Percentiles rank a stretch among this genome's conserved stretches.
These are phyloP conservation scores for Myioborus miniatus DNA, from an alignment of 2,797 vertebrate species.

Conservation along the genomic window DNA sequence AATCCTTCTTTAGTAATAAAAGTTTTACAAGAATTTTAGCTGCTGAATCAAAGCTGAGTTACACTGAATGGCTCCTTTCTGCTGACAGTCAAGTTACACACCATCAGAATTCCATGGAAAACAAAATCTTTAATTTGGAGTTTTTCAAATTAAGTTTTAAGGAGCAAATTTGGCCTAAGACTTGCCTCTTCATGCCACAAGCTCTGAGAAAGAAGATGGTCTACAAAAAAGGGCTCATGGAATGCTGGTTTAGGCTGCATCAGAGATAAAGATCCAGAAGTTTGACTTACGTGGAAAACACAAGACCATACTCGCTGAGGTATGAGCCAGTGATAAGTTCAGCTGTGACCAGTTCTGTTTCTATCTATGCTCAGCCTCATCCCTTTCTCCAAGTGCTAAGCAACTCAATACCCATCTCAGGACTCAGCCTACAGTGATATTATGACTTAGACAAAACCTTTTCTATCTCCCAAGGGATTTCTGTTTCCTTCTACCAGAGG, in stretches of 20 bases:
- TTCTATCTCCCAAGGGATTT: background rate
- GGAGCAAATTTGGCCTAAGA: background rate
- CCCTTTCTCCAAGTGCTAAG: background rate
- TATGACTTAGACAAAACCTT: background rate
- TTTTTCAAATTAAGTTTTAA: background rate
- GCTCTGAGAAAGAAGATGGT: background rate
- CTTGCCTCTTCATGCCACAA: background rate
- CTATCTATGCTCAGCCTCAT: background rate
- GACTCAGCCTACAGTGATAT: background rate
- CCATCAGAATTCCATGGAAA: background rate
- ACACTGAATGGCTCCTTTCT: background rate
- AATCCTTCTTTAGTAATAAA: background rate
- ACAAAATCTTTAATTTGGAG: background rate
- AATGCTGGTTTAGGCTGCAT: background rate
- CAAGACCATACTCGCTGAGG: background rate
- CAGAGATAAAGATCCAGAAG: background rate
- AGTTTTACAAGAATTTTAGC: background rate
- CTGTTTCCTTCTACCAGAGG: background rate
- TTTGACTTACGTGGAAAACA: background rate
- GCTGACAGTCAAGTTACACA: background rate
- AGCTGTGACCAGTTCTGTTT: background rate
- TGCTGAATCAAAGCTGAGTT: background rate
- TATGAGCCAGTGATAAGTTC: background rate
- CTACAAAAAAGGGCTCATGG: background rate
- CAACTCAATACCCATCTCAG: background rate